Evolutionary conservation across 1,140 invertebrate species (phyloP).

Genomic region (Lepidurus arcticus): DNA sequence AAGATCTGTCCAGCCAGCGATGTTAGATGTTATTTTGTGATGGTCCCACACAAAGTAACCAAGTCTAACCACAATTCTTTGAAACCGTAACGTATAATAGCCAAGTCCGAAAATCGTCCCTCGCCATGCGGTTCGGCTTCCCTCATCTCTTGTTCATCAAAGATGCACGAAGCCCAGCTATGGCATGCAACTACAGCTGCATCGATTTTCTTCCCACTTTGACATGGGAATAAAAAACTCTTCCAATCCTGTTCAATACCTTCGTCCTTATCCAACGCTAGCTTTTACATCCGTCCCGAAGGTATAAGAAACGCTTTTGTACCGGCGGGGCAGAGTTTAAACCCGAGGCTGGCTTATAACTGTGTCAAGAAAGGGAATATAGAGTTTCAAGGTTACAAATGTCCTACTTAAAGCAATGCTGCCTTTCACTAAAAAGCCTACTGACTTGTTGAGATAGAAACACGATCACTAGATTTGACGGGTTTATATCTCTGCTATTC

Average conservation of each 20-base stretch:
- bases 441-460: not conserved
- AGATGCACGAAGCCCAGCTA: conserved; percentile 6
- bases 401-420: not conserved
- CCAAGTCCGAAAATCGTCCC: not conserved
- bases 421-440: not conserved
- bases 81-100: not conserved
- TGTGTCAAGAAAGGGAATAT: no score
- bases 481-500: not conserved
- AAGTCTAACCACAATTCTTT: not conserved
- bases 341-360: no score
- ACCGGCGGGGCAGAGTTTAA: no score
- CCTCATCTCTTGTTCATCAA: conserved; percentile 9
- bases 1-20: not conserved
- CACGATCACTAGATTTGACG: not conserved
- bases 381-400: no score
- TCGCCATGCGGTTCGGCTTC: not conserved
- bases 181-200: conserved; percentile 1
- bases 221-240: not conserved
- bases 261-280: not conserved
- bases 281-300: no score
- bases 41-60: not conserved
- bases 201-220: not conserved
- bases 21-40: not conserved
- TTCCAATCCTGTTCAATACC: not conserved
- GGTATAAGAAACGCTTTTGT: no score